Conservation (phyloP, 2,888 invertebrate genomes). For the Helobdella robusta region DNA sequence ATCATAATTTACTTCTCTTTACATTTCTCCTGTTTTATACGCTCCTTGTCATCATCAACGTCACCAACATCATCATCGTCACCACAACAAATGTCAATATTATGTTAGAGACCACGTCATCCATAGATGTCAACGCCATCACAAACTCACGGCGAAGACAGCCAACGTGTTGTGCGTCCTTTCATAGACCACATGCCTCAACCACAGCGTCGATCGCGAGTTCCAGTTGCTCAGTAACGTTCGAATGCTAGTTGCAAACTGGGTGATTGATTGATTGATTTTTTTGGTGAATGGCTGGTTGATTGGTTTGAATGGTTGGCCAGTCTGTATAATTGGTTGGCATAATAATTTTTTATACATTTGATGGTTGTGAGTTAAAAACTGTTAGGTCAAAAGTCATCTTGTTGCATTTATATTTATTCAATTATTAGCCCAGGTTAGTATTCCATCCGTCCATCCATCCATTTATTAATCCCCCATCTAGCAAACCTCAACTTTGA, state of each 20-base stretch:
- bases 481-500: constrained; percentile 75
- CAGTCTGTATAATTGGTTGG: no score
- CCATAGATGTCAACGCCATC: no score
- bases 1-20: no score
- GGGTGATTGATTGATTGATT: background rate
- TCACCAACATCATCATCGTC: no score
- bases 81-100: no score
- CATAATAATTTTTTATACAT: no score
- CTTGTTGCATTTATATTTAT: background rate
- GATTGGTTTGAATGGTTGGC: no score
- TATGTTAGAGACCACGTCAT: no score
- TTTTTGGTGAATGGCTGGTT: no score
- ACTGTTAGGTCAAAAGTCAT: background rate
- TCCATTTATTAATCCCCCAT: background rate
- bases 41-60: no score
- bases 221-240: constrained; percentile 86
- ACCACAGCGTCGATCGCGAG: constrained; percentile 84
- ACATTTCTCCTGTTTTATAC: no score
- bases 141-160: constrained; percentile 40
- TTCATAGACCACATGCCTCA: constrained; percentile 80
- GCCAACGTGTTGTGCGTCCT: constrained; percentile 62
- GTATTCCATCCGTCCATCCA: background rate
- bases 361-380: background rate
- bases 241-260: constrained; percentile 60
- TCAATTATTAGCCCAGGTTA: background rate